Conservation (phyloP, 2,113 vertebrate species). For the Tilapia sparmanii region DNA sequence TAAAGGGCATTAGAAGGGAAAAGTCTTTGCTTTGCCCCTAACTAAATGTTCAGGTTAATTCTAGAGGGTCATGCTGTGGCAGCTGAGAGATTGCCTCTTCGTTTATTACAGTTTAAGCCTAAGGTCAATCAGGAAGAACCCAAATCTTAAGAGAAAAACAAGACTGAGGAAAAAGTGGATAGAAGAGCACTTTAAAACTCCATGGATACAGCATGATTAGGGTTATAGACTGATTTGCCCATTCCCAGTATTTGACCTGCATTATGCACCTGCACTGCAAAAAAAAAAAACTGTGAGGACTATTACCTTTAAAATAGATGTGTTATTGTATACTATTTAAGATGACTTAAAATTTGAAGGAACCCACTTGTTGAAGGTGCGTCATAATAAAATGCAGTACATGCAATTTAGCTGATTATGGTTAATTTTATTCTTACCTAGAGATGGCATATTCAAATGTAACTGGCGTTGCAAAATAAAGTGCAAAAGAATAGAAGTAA, state of each 20-base stretch:
- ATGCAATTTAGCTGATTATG: background rate
- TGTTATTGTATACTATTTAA: background rate
- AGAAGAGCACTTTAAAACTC: background rate
- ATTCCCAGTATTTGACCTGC: background rate
- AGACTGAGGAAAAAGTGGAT: conserved; percentile 3
- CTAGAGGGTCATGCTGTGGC: background rate
- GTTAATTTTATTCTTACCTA: background rate
- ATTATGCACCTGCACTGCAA: background rate
- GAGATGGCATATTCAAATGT: background rate
- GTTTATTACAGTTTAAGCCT: conserved; percentile 35
- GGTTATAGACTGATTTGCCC: background rate
- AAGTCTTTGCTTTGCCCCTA: background rate
- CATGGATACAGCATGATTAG: background rate
- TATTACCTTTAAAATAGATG: background rate
- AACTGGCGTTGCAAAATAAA: background rate
- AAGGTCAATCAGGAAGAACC: conserved; percentile 8
- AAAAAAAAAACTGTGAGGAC: background rate
- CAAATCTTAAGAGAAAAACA: background rate
- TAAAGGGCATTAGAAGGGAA: background rate
- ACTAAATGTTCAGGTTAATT: conserved; percentile 23
- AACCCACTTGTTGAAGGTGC: background rate
- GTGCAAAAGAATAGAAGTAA: conserved; percentile 8
- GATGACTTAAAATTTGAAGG: background rate
- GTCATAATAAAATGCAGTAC: background rate
- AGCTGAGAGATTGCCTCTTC: conserved; percentile 19